Percentiles rank a stretch among this genome's conserved stretches.
Evolutionary conservation across 2,113 vertebrate genomes (phyloP).

Genomic region (Garra rufa): DNA sequence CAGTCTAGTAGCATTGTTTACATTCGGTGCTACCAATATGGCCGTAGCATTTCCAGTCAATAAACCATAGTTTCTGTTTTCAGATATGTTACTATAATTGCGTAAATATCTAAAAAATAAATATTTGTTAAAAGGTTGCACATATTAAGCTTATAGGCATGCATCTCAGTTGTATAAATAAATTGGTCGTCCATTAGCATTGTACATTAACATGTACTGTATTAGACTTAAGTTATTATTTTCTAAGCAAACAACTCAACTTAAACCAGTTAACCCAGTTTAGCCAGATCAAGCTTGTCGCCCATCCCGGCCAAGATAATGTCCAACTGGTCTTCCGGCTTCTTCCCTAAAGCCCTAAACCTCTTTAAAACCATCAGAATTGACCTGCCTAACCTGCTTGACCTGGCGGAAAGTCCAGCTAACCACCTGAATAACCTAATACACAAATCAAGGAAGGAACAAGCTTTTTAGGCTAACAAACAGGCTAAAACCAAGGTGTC

Average conservation of each 20-base stretch:
- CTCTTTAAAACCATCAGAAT: background rate
- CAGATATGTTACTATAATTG: no score
- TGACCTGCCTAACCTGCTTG: background rate
- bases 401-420: background rate
- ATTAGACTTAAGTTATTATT: background rate
- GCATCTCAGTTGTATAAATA: background rate
- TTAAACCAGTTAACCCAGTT: background rate
- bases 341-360: background rate
- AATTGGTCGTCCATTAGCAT: background rate
- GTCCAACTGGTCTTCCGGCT: background rate
- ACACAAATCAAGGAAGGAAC: background rate
- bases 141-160: background rate
- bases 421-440: background rate
- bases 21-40: no score
- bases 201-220: background rate
- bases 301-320: background rate
- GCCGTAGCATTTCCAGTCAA: no score
- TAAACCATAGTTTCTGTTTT: no score
- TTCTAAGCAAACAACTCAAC: background rate
- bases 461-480: background rate
- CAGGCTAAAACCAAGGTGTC: background rate
- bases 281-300: background rate
- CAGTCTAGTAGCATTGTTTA: no score
- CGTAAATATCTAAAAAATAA: no score
- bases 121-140: no score